Evolutionary conservation across 2,113 vertebrate genomes (phyloP), one percentile per base, ranked within the genome.

Genomic region (Pterocles gutturalis): DNA sequence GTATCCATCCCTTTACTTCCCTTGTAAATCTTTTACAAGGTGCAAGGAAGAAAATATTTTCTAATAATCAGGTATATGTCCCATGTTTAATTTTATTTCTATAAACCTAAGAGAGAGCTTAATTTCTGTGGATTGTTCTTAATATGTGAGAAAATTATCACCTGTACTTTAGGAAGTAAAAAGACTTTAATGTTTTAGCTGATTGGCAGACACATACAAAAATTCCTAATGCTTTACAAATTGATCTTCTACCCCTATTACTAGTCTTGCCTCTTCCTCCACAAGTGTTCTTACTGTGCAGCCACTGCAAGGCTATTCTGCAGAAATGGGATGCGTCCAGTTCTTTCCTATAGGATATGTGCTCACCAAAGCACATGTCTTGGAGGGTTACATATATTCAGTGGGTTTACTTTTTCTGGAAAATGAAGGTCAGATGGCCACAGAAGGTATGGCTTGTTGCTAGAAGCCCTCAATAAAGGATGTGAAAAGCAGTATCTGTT

Each of bases 341-440:
- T 87, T 91, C 33, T 71, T 87, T 48, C 22, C 77, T 66, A 1
- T 5, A 33, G 53, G 14, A 31, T 38, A 48, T 17, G 24, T 78
- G 33, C 18, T 57, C 34, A 45, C 12, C 2, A 2, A 25, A 58
- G n/a, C 16, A 13, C 10, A 0, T 48, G 4, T 24, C n/a, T 31
- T 38, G 10, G 34, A 55, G 53, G 36, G 4, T 84, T 78, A 17
- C 19, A 3, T 26, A 9, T 66, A 28, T 73, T 78, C 57, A 43
- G 34, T 29, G 24, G 24, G 41, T 34, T 82, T 76, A 38, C 38
- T 65, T 70, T 76, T 66, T 46, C 62, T 91, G 60, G 60, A 34
- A 67, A 67, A 38, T 9, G 65, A 33, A 77, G 69, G 14, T 48
- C 60, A 66, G 55, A 17, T 60, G 48, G 51, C 36, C 5, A 2